Evolutionary conservation across 2,797 vertebrate species (phyloP).

Genomic region (Mareca penelope): DNA sequence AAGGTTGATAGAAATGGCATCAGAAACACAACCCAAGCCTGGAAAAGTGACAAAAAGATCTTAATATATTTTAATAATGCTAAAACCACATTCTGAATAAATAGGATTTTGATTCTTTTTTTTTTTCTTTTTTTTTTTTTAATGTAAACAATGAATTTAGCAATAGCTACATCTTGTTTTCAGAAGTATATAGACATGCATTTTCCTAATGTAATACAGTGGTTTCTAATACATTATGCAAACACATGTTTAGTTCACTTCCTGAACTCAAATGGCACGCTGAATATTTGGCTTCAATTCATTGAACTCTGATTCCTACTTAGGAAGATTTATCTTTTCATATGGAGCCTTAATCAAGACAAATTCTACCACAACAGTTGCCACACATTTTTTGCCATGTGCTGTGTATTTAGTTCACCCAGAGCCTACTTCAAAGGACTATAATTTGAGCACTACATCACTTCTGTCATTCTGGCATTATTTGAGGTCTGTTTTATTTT

Average conservation of each 20-base stretch:
- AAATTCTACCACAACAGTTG: conserved; percentile 68
- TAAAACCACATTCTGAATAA: not conserved
- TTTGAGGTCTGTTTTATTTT: conserved; percentile 68
- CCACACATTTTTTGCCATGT: conserved; percentile 68
- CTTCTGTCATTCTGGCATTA: conserved; percentile 67
- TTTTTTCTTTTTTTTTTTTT: not conserved
- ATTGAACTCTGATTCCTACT: conserved; percentile 45
- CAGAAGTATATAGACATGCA: not conserved
- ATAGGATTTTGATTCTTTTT: not conserved
- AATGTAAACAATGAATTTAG: conserved; percentile 32
- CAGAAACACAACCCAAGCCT: not conserved
- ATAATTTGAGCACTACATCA: conserved; percentile 73
- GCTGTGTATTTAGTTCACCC: conserved; percentile 58
- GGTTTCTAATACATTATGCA: conserved; percentile 44
- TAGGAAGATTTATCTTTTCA: conserved; percentile 72
- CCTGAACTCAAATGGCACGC: conserved; percentile 44
- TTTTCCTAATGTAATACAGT: conserved; percentile 34
- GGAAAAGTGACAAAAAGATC: not conserved
- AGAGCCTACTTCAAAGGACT: conserved; percentile 70
- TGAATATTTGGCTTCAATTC: conserved; percentile 62
- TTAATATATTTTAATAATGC: not conserved
- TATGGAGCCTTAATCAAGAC: conserved; percentile 69
- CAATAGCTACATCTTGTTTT: not conserved
- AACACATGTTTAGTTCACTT: conserved; percentile 54
- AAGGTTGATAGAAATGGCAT: not conserved